phyloP scores from a whole-genome alignment of 1,140 invertebrate species.

The Arion vulgaris region DNA sequence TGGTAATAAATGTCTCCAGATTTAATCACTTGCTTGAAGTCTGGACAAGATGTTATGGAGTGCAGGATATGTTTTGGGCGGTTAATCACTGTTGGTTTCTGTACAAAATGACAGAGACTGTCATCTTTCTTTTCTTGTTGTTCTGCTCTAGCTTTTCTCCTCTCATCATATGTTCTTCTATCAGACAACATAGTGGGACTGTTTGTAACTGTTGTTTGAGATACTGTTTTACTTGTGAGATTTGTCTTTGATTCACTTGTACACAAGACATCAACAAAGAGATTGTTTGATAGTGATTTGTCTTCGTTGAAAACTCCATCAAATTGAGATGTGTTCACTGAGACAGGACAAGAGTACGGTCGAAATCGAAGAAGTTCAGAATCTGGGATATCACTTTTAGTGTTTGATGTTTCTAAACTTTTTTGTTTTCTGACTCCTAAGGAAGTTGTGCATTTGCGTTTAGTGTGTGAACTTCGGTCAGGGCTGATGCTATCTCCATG shows the following conservation, averaged over 20 bases:
- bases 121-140: not conserved
- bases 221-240: not conserved
- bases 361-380: not conserved
- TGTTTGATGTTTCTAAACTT: not conserved
- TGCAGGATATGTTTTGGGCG: not conserved
- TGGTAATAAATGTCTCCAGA: not conserved
- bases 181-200: not conserved
- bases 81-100: conserved; percentile 31
- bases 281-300: not conserved
- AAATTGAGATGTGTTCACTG: not conserved
- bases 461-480: not conserved
- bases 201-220: not conserved
- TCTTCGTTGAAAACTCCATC: not conserved
- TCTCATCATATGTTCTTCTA: not conserved
- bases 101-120: conserved; percentile 14
- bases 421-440: conserved; percentile 12
- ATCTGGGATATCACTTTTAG: not conserved
- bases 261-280: not conserved
- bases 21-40: conserved; percentile 2
- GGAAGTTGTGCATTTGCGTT: conserved; percentile 22
- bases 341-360: conserved; percentile 28
- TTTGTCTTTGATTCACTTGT: not conserved
- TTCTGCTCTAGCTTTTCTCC: not conserved
- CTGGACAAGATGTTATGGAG: conserved; percentile 11
- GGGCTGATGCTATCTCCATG: conserved; percentile 20